Evolutionary conservation across 2,888 invertebrate species (phyloP).

Genomic region (Prenolepis imparis): DNA sequence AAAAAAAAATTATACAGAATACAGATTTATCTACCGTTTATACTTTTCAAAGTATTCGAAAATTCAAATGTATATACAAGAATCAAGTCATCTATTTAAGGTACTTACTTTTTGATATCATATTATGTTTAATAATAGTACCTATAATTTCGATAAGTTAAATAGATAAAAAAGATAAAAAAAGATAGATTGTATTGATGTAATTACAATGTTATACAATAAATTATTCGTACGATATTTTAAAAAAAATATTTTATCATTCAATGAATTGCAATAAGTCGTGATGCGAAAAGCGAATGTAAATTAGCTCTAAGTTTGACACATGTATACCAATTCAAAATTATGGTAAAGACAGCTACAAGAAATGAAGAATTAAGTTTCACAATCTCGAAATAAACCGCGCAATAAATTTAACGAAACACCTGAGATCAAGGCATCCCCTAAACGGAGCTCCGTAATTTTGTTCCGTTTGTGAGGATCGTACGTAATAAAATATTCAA

Average conservation of each 20-base stretch:
- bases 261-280: background rate
- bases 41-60: background rate
- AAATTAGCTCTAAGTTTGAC: background rate
- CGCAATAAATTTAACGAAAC: constrained; percentile 18
- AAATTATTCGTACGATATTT: background rate
- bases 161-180: background rate
- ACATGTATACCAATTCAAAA: background rate
- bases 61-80: background rate
- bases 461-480: constrained; percentile 49
- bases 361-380: background rate
- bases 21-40: background rate
- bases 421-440: constrained; percentile 23
- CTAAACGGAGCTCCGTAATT: constrained; percentile 52
- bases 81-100: background rate
- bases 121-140: background rate
- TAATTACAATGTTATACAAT: background rate
- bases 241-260: background rate
- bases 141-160: background rate
- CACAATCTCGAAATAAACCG: background rate
- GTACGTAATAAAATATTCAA: constrained; percentile 36
- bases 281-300: background rate
- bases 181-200: background rate
- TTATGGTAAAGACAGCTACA: background rate
- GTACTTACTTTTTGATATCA: background rate
- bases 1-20: background rate